Evolutionary conservation across 2,113 vertebrate genomes (phyloP).

Genomic region (Anarrhichthys ocellatus): DNA sequence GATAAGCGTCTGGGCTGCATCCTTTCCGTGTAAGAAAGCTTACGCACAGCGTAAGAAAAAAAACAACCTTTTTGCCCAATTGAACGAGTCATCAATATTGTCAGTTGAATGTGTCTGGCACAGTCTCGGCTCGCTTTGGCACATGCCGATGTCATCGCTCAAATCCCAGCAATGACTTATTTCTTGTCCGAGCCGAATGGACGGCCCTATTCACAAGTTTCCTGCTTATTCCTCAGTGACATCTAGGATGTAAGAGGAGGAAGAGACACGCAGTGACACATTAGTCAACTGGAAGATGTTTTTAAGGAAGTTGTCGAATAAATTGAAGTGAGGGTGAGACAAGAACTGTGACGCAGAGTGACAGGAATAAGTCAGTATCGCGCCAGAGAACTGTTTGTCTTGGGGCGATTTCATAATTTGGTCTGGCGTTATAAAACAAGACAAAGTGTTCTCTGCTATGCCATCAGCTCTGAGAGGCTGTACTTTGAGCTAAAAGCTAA

Average conservation of each 20-base stretch:
- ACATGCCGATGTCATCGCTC: conserved; percentile 12
- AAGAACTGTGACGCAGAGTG: not conserved
- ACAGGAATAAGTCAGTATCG: not conserved
- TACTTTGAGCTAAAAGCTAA: not conserved
- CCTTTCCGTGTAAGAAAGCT: conserved; percentile 16
- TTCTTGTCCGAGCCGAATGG: not conserved
- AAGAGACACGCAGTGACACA: not conserved
- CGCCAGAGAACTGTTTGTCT: not conserved
- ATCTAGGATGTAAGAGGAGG: not conserved
- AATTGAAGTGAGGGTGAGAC: not conserved
- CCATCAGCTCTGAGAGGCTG: not conserved
- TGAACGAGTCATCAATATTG: conserved; percentile 27
- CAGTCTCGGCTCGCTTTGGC: not conserved
- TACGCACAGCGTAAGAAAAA: not conserved
- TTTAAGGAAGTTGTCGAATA: not conserved
- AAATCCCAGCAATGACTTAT: conserved; percentile 9
- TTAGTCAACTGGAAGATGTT: not conserved
- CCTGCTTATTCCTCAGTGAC: conserved; percentile 11
- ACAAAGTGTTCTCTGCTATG: not conserved
- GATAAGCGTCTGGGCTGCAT: not conserved
- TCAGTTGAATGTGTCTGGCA: not conserved
- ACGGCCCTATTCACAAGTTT: conserved; percentile 1
- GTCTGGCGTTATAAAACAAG: not conserved
- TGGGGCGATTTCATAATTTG: not conserved
- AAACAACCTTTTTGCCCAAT: not conserved